A percentile compares a stretch with the other conserved stretches of the same genome.
Conservation (phyloP, 2,113 vertebrate genomes). For the Oreochromis niloticus region DNA sequence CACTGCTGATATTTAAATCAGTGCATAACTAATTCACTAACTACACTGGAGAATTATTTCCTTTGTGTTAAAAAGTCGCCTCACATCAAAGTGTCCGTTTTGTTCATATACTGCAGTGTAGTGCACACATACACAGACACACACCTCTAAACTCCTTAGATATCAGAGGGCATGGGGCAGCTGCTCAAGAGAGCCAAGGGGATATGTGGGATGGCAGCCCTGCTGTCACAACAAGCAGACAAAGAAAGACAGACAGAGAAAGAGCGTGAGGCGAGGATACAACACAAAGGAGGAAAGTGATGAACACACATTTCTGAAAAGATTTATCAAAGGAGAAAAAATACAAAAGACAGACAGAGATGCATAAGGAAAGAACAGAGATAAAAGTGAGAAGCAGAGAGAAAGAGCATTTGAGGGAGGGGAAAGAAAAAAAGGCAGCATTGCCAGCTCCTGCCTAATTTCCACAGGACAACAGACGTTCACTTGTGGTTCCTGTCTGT, state of each 20-base stretch:
- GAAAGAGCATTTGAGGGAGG: neutral
- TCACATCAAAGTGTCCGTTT: neutral
- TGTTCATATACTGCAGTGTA: neutral
- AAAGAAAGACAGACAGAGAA: neutral
- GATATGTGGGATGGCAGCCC: slow-evolving; percentile 2
- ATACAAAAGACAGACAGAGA: neutral
- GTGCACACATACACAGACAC: neutral
- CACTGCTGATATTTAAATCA: neutral
- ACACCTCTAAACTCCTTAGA: neutral
- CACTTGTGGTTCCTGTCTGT: neutral
- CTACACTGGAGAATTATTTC: neutral
- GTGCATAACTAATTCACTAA: neutral
- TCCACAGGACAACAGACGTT: neutral
- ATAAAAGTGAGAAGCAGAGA: neutral
- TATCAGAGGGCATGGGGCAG: slow-evolving; percentile 15
- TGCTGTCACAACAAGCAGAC: slow-evolving; percentile 6
- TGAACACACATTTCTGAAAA: slow-evolving; percentile 22
- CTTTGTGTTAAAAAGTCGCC: neutral
- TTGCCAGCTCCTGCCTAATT: neutral
- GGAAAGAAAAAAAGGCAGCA: neutral
- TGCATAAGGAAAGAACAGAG: neutral
- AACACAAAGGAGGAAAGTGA: neutral
- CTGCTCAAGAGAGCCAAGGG: slow-evolving; percentile 8
- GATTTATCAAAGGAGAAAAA: slow-evolving; percentile 1
- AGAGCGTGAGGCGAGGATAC: neutral